Evolutionary conservation across 2,113 vertebrate genomes (phyloP), one percentile per base, ranked within the genome.

Genomic region (Microtus pennsylvanicus): DNA sequence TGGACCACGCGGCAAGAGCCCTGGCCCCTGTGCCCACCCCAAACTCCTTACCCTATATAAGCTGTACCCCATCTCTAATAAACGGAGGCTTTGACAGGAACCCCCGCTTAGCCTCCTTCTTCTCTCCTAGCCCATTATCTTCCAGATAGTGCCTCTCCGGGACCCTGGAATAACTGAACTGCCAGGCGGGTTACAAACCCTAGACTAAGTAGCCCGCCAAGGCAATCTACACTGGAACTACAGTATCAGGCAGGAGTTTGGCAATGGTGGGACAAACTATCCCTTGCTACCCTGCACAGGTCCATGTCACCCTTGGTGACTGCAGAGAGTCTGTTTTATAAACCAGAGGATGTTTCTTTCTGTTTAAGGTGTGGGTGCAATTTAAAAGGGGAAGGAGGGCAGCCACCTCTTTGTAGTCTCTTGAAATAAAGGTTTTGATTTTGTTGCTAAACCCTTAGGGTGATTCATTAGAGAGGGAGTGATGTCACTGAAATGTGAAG

Each of bases 281-380:
- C 38, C 13, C 35, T 42, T 55, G 47, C 86, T 90, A 26, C 21
- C 22, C 22, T 35, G 28, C 12, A 14, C 76, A 88, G 81, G 80
- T 82, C 77, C 11, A 87, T 11, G 50, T 50, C 47, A 80, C 38
- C 35, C 65, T 35, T 28, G 19, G 72, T 63, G 38, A 92, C 17
- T 8, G 61, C 55, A 35, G 77, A 92, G 74, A 17, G 82, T 91
- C 93, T 95, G 93, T 94, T 91, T 96, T 74, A 61, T 81, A 96
- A 92, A 74, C 35, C 55, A 78, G 52, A 65, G 75, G 81, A 61
- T 67, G 28, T 69, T 4, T 80, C 13, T 38, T 50, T 50, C 50
- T 50, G 21, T 14, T 87, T 89, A 55, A 58, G 26, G 88, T 19
- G 13, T 70, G 50, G 42, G 35, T 10, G 87, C 47, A 70, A 47